A percentile compares a stretch with the other conserved stretches of the same genome.
phyloP scores from a whole-genome alignment of 2,888 invertebrate genomes.

The Pyrrhosoma nymphula region DNA sequence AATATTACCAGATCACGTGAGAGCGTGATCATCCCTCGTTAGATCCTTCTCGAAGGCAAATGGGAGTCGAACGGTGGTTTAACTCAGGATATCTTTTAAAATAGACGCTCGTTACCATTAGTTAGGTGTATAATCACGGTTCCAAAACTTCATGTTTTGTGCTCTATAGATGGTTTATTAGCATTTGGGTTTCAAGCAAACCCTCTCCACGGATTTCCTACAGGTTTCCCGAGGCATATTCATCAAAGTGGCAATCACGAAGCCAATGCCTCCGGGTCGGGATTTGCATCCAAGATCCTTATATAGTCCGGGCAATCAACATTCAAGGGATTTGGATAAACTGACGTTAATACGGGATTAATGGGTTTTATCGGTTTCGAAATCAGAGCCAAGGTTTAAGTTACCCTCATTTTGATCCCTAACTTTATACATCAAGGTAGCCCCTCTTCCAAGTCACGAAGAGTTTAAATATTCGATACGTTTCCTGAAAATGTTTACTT shows the following conservation, averaged over 20 bases:
- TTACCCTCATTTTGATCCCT: neutral
- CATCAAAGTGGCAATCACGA: neutral
- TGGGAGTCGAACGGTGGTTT: neutral
- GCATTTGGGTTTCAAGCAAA: neutral
- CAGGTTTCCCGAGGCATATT: neutral
- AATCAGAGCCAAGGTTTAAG: neutral
- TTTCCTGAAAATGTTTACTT: no score
- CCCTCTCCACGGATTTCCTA: neutral
- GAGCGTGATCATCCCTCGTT: neutral
- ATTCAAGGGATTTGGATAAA: neutral
- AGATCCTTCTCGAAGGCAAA: neutral
- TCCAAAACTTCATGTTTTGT: neutral
- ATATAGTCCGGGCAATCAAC: neutral
- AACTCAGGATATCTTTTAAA: neutral
- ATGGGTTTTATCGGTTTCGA: neutral
- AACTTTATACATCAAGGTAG: neutral
- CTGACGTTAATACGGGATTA: neutral
- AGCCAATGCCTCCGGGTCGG: neutral
- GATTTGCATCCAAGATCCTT: neutral
- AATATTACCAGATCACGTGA: neutral
- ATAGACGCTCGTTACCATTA: neutral
- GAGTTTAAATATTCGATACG: neutral
- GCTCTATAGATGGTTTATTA: neutral
- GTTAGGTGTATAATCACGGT: neutral
- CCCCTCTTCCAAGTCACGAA: neutral